These are phyloP conservation scores for Drosophila affinis DNA, from an alignment of 2,888 invertebrate species.

Conservation along the genomic window DNA sequence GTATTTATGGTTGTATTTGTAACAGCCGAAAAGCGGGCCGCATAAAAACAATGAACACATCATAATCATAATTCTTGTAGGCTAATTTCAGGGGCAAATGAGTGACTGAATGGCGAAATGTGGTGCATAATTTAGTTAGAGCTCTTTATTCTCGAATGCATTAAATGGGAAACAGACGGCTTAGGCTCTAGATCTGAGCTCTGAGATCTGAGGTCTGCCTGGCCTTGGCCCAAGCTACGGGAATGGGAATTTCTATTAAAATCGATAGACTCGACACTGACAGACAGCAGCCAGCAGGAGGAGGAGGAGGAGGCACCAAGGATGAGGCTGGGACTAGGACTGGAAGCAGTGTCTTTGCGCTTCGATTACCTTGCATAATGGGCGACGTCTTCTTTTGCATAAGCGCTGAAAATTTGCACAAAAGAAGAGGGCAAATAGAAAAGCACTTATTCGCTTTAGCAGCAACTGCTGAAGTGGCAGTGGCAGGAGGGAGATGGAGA, in stretches of 20 bases:
- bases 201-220: conserved; percentile 4
- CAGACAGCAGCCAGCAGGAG: conserved; percentile 22
- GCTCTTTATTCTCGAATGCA: conserved; percentile 18
- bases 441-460: conserved; percentile 58
- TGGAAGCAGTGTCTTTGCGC: conserved; percentile 48
- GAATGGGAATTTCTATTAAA: conserved; percentile 11
- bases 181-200: not conserved
- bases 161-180: conserved; percentile 12
- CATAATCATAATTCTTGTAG: conserved; percentile 76
- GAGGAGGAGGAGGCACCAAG: not conserved
- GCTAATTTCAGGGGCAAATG: conserved; percentile 64
- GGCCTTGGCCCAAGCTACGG: conserved; percentile 32
- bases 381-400: conserved; percentile 57
- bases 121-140: conserved; percentile 11
- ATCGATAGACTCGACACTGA: conserved; percentile 37
- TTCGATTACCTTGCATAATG: conserved; percentile 74
- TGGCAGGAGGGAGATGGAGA: not conserved
- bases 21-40: conserved; percentile 29
- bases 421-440: conserved; percentile 60
- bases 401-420: conserved; percentile 56
- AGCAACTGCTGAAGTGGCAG: conserved; percentile 3
- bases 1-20: conserved; percentile 23
- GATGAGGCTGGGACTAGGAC: not conserved
- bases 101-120: not conserved
- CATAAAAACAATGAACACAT: conserved; percentile 80